These are phyloP conservation scores for Andrena chrysosceles DNA, from an alignment of 2,888 invertebrate genomes.

Conservation along the genomic window DNA sequence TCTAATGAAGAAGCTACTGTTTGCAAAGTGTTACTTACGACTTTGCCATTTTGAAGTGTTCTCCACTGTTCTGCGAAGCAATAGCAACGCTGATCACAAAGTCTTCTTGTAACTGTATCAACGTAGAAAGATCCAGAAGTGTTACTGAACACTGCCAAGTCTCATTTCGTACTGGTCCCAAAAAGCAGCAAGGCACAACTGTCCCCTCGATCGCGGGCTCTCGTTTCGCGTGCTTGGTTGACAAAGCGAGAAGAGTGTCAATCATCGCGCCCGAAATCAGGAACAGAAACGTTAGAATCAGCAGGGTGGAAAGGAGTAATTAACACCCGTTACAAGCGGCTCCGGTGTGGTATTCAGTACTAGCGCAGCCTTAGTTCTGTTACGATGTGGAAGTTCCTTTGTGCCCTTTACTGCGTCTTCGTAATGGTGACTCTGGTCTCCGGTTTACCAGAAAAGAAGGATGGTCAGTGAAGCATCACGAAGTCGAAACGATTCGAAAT, in stretches of 20 bases:
- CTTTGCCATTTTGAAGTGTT: background rate
- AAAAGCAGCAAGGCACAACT: conserved; percentile 22
- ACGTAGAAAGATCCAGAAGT: background rate
- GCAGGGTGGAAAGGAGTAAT: conserved; percentile 63
- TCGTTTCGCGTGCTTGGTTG: conserved; percentile 66
- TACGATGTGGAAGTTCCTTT: conserved; percentile 45
- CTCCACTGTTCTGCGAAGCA: background rate
- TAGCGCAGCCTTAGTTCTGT: conserved; percentile 6
- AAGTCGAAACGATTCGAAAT: background rate
- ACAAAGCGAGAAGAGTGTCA: conserved; percentile 67
- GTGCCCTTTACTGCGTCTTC: conserved; percentile 4
- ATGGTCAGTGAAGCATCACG: conserved; percentile 58
- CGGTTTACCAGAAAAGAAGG: conserved; percentile 48
- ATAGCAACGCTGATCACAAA: no score
- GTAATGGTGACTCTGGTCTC: background rate
- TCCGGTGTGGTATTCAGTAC: conserved; percentile 43
- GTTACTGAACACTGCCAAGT: background rate
- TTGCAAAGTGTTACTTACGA: conserved; percentile 1
- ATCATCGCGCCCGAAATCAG: conserved; percentile 25
- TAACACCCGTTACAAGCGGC: conserved; percentile 61
- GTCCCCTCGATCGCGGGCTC: conserved; percentile 30
- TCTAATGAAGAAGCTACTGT: background rate
- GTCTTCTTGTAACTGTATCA: background rate
- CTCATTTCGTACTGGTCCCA: conserved; percentile 30
- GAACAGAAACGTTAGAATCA: conserved; percentile 35